Evolutionary conservation across 1,140 invertebrate species (phyloP).

Genomic region (Bombus confusus): DNA sequence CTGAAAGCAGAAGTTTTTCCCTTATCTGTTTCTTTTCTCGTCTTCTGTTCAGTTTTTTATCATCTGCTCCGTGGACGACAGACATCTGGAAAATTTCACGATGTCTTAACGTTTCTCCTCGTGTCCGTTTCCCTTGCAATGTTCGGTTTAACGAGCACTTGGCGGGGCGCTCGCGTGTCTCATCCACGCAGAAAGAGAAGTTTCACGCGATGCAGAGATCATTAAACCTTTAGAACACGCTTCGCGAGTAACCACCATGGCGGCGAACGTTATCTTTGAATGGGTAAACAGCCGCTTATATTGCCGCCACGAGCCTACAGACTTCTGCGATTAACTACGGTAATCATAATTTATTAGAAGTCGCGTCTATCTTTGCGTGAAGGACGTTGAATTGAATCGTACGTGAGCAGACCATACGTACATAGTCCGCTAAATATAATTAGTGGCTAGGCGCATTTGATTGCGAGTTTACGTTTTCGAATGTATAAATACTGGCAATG

Average conservation of each 20-base stretch:
- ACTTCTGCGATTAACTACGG: constrained; percentile 1
- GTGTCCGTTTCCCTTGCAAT: not conserved
- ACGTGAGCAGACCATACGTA: not conserved
- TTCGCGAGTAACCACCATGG: not conserved
- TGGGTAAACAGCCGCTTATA: constrained; percentile 25
- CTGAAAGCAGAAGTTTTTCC: not conserved
- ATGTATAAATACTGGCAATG: no score
- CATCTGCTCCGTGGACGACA: not conserved
- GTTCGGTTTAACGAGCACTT: constrained; percentile 34
- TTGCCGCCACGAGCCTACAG: no score
- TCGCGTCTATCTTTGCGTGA: not conserved
- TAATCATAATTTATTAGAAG: constrained; percentile 24
- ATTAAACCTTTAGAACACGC: constrained; percentile 16
- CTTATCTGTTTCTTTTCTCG: no score
- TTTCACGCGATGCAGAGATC: constrained; percentile 24
- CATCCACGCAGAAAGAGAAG: not conserved
- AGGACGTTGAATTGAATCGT: not conserved
- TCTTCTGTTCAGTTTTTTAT: not conserved
- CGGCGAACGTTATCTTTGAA: constrained; percentile 25
- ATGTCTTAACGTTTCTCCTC: not conserved
- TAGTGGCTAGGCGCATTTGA: not conserved
- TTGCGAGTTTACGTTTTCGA: no score
- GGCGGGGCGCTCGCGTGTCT: not conserved
- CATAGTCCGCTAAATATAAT: no score
- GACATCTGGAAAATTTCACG: not conserved